These are phyloP conservation scores for Alloplasta piceator DNA, from an alignment of 2,888 invertebrate species.

Conservation along the genomic window DNA sequence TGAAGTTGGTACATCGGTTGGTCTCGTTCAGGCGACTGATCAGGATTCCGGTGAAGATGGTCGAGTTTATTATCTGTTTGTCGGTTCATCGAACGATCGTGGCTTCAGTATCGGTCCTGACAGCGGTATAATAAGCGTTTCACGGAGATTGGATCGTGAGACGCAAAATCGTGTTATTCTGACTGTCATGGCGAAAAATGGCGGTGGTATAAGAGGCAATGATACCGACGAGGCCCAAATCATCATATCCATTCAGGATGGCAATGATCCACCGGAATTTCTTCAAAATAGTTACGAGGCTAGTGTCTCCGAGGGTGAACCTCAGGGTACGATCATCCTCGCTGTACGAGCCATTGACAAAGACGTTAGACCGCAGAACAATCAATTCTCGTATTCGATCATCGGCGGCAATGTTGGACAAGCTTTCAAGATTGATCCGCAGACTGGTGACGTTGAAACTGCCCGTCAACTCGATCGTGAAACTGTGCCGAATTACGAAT, in stretches of 20 bases:
- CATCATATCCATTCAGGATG: slow-evolving; percentile 96
- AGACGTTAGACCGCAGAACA: slow-evolving; percentile 95
- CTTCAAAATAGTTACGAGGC: slow-evolving; percentile 91
- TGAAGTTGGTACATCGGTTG: slow-evolving; percentile 92
- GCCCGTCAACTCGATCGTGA: slow-evolving; percentile 92
- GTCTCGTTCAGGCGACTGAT: slow-evolving; percentile 94
- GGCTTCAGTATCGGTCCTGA: slow-evolving; percentile 94
- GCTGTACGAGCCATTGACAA: slow-evolving; percentile 95
- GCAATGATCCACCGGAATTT: slow-evolving; percentile 98
- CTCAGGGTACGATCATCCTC: slow-evolving; percentile 89
- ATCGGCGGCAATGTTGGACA: slow-evolving; percentile 93
- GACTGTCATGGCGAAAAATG: slow-evolving; percentile 97
- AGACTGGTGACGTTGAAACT: slow-evolving; percentile 92
- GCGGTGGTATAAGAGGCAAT: slow-evolving; percentile 96
- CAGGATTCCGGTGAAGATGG: slow-evolving; percentile 95
- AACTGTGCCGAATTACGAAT: slow-evolving; percentile 88
- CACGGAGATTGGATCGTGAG: slow-evolving; percentile 92
- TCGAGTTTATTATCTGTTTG: slow-evolving; percentile 94
- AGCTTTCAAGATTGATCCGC: slow-evolving; percentile 94
- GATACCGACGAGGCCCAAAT: slow-evolving; percentile 98
- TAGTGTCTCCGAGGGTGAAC: slow-evolving; percentile 91
- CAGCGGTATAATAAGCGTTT: slow-evolving; percentile 93
- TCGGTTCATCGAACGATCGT: slow-evolving; percentile 95
- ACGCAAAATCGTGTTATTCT: slow-evolving; percentile 95
- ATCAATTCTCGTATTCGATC: slow-evolving; percentile 95